phyloP scores from a whole-genome alignment of 2,797 vertebrate species.

The Cynodonichthys magdalenae region DNA sequence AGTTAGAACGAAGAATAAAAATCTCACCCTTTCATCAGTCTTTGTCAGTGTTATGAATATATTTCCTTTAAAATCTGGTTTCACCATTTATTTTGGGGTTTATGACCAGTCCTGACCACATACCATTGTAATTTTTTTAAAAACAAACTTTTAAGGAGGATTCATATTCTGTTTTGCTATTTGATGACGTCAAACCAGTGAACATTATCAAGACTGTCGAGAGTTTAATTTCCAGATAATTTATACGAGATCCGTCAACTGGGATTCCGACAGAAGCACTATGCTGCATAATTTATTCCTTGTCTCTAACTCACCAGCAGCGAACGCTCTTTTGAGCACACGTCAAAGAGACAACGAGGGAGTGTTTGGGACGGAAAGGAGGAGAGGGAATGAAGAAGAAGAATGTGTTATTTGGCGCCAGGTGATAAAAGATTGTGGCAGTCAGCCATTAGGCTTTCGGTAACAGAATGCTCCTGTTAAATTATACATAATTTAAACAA shows the following conservation, averaged over 20 bases:
- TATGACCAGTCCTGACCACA: background rate
- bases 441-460: slow-evolving; percentile 40
- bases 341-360: slow-evolving; percentile 20
- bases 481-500: slow-evolving; percentile 59
- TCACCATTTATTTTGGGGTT: too few species aligned
- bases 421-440: slow-evolving; percentile 63
- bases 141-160: background rate
- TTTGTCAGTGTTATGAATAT: too few species aligned
- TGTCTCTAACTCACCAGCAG: slow-evolving; percentile 17
- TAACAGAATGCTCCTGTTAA: slow-evolving; percentile 52
- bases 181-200: slow-evolving; percentile 29
- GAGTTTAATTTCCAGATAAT: slow-evolving; percentile 47
- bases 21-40: too few species aligned
- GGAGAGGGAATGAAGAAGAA: slow-evolving; percentile 40
- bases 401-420: slow-evolving; percentile 61
- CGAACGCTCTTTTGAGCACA: slow-evolving; percentile 8
- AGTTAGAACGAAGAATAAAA: too few species aligned
- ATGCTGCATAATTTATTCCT: slow-evolving; percentile 35
- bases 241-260: slow-evolving; percentile 48
- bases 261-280: slow-evolving; percentile 40
- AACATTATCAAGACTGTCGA: slow-evolving; percentile 49
- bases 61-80: too few species aligned
- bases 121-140: background rate
- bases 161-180: background rate
- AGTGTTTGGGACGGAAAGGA: slow-evolving; percentile 37